Percentiles rank a stretch among this genome's conserved stretches.
These are phyloP conservation scores for Phragmatobia fuliginosa DNA, from an alignment of 2,888 invertebrate genomes.

Conservation along the genomic window DNA sequence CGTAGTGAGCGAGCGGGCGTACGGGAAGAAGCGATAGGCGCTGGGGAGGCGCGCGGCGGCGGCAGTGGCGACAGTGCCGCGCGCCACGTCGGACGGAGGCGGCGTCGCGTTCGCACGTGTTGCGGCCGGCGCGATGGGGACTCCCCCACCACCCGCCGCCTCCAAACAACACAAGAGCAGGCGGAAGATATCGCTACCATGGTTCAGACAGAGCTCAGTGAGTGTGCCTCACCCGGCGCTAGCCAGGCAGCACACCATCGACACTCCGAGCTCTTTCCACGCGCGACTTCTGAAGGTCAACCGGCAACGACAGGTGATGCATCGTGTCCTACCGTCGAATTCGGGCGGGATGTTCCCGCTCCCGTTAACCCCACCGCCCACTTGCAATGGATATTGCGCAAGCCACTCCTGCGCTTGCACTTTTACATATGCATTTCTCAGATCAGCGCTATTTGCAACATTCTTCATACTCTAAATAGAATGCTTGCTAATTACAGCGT, in stretches of 20 bases:
- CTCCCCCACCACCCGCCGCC: constrained; percentile 65
- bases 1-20: constrained; percentile 74
- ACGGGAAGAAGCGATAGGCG: constrained; percentile 49
- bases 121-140: constrained; percentile 70
- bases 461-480: constrained; percentile 17
- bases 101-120: constrained; percentile 70
- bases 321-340: constrained; percentile 42
- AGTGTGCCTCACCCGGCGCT: constrained; percentile 91
- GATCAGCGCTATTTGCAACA: constrained; percentile 28
- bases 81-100: constrained; percentile 71
- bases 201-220: constrained; percentile 94
- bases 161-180: constrained; percentile 89
- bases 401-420: constrained; percentile 60
- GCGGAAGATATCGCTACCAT: constrained; percentile 95
- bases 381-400: constrained; percentile 42
- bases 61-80: constrained; percentile 72
- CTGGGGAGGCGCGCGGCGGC: constrained; percentile 58
- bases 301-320: constrained; percentile 85
- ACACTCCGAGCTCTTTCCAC: constrained; percentile 95
- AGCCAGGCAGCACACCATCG: constrained; percentile 95
- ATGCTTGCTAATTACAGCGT: constrained; percentile 25
- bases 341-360: constrained; percentile 35
- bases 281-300: constrained; percentile 90
- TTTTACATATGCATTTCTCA: constrained; percentile 47
- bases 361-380: constrained; percentile 33